A percentile compares a stretch with the other conserved stretches of the same genome.
Evolutionary conservation across 2,888 invertebrate genomes (phyloP).

Genomic region (Himalopsyche tibetana): DNA sequence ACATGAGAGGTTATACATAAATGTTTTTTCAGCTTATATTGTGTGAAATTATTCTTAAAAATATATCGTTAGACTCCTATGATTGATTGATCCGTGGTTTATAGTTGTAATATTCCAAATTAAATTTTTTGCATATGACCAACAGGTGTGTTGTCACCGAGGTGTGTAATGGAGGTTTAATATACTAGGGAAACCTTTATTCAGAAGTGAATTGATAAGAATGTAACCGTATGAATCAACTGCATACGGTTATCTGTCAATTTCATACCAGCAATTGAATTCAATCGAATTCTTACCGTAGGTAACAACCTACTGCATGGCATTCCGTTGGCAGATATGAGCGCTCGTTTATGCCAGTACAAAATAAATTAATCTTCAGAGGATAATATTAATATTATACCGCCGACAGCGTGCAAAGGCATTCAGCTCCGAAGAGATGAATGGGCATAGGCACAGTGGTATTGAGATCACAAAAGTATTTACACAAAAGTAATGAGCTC

Average conservation of each 20-base stretch:
- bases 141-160: too few species aligned
- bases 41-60: too few species aligned
- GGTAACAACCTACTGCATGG: neutral
- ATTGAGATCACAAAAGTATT: slow-evolving; percentile 44
- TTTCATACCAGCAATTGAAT: neutral
- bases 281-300: neutral
- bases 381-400: slow-evolving; percentile 32
- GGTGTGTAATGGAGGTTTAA: too few species aligned
- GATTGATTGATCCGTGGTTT: too few species aligned
- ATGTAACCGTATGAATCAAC: neutral
- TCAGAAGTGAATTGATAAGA: too few species aligned
- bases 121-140: too few species aligned
- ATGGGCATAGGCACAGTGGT: slow-evolving; percentile 29
- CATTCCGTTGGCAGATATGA: neutral
- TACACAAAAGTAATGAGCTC: slow-evolving; percentile 54
- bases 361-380: slow-evolving; percentile 36
- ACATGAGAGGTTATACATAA: too few species aligned
- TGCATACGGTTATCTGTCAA: neutral
- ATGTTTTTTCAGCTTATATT: too few species aligned
- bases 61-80: too few species aligned
- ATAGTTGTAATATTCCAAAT: too few species aligned
- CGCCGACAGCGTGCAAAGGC: slow-evolving; percentile 41
- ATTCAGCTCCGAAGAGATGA: slow-evolving; percentile 31
- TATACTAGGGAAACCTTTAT: too few species aligned
- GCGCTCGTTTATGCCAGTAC: neutral